Evolutionary conservation across 2,888 invertebrate genomes (phyloP).

Genomic region (Dioctria linearis): DNA sequence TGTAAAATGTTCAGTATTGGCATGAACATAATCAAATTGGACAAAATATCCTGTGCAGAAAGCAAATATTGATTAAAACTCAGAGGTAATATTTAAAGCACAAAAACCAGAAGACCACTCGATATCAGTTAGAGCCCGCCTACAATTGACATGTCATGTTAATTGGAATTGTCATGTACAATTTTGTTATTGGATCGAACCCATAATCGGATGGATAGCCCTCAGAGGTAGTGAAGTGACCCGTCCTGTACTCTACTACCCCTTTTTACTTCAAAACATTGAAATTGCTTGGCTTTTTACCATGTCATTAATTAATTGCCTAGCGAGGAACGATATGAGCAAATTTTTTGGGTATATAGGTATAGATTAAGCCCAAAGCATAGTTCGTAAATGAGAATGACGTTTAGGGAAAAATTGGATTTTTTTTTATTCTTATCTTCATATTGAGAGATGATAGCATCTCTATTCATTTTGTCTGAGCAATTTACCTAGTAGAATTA

Average conservation of each 20-base stretch:
- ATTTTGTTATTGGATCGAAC: not conserved
- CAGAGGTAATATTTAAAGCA: not conserved
- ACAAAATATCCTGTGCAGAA: not conserved
- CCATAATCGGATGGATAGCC: constrained; percentile 5
- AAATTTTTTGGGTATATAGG: not conserved
- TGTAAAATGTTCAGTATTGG: not conserved
- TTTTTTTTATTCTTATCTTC: too few relatives aligned
- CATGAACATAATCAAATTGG: not conserved
- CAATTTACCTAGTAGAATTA: too few relatives aligned
- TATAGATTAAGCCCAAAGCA: not conserved
- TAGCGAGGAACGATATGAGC: not conserved
- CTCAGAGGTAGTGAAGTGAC: not conserved
- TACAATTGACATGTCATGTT: constrained; percentile 8
- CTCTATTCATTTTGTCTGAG: too few relatives aligned
- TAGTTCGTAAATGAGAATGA: too few relatives aligned
- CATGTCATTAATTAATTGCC: not conserved
- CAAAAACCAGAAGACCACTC: constrained; percentile 1
- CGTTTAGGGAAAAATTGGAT: too few relatives aligned
- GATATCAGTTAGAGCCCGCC: not conserved
- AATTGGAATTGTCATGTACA: constrained; percentile 9
- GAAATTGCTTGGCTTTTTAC: not conserved
- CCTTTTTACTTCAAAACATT: not conserved
- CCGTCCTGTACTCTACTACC: not conserved
- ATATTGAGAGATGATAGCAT: too few relatives aligned
- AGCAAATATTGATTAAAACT: constrained; percentile 1